Evolutionary conservation across 2,797 vertebrate species (phyloP).

Genomic region (Pseudochaenichthys georgianus): DNA sequence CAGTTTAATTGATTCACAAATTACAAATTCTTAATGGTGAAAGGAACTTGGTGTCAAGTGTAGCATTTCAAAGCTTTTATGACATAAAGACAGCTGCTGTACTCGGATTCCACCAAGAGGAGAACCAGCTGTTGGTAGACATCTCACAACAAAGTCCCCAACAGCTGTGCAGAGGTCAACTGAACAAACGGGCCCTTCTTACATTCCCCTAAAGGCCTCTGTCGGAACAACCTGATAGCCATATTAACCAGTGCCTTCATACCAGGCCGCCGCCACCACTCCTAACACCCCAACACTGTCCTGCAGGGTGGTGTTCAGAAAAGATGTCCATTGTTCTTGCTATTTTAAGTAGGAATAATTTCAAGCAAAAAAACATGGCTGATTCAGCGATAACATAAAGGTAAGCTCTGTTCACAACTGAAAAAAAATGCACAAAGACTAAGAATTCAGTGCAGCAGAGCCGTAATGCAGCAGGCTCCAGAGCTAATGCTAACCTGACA

Average conservation of each 20-base stretch:
- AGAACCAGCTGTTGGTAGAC: conserved; percentile 25
- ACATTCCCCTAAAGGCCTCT: not conserved
- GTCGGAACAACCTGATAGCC: not conserved
- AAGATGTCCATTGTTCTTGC: too few species aligned
- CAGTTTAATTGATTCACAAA: not conserved
- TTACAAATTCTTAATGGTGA: not conserved
- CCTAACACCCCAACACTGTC: not conserved
- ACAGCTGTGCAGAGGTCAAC: not conserved
- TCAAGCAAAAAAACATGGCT: too few species aligned
- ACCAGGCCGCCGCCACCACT: not conserved
- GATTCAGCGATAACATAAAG: too few species aligned
- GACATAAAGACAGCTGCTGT: conserved; percentile 12
- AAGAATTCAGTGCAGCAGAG: too few species aligned
- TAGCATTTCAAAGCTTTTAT: conserved; percentile 9
- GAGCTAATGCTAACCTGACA: too few species aligned
- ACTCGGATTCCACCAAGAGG: not conserved
- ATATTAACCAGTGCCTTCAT: not conserved
- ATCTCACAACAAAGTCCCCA: not conserved
- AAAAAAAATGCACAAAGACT: too few species aligned
- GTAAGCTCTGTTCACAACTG: too few species aligned
- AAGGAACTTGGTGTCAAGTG: not conserved
- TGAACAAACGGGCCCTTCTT: not conserved
- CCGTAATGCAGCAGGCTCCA: too few species aligned
- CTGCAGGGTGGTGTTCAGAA: too few species aligned
- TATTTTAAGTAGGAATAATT: too few species aligned